Evolutionary conservation across 2,888 invertebrate species (phyloP).

Genomic region (Leistus spinibarbis): DNA sequence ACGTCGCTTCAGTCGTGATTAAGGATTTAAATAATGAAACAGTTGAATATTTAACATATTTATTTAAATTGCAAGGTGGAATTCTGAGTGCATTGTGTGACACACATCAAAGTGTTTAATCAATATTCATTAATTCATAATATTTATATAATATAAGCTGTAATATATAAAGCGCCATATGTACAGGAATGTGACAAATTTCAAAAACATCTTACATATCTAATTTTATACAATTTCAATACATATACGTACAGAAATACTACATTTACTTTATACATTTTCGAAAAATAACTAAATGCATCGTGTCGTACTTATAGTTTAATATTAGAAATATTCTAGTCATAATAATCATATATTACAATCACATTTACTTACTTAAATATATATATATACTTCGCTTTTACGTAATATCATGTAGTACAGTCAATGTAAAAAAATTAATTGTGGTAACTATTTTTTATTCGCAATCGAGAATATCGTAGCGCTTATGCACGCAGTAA

Average conservation of each 20-base stretch:
- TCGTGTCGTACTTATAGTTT: not conserved
- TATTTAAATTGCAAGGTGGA: constrained; percentile 38
- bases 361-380: constrained; percentile 32
- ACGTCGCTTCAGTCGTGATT: no score
- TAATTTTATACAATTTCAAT: constrained; percentile 8
- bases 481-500: no score
- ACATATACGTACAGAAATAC: not conserved
- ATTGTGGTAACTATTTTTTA: no score
- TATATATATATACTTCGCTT: no score
- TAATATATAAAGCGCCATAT: constrained; percentile 32
- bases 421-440: constrained; percentile 11
- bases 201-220: constrained; percentile 23
- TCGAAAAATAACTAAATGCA: not conserved
- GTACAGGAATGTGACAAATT: constrained; percentile 37
- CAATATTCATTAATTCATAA: not conserved
- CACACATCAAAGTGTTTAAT: constrained; percentile 23
- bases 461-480: no score
- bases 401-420: constrained; percentile 38
- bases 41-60: constrained; percentile 26
- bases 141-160: not conserved
- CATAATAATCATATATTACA: constrained; percentile 15
- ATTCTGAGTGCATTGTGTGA: constrained; percentile 21
- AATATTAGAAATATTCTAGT: constrained; percentile 6
- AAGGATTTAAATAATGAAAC: not conserved
- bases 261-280: not conserved